phyloP scores from a whole-genome alignment of 2,113 vertebrate species.

The Peromyscus californicus region DNA sequence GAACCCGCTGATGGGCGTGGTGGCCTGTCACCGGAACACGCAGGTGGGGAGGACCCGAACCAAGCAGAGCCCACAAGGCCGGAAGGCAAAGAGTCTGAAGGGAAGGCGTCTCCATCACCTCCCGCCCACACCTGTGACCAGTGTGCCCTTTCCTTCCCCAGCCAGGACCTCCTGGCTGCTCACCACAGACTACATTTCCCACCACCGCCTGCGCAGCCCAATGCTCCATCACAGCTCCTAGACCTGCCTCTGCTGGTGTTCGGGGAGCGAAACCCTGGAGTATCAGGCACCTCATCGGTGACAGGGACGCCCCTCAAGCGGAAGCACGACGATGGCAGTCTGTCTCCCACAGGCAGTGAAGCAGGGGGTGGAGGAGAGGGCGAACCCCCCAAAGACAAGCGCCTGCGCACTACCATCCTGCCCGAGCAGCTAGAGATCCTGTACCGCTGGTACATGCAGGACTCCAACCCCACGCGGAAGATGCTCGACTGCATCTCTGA shows the following conservation, averaged over 20 bases:
- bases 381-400: slow-evolving; percentile 86
- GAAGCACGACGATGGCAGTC: slow-evolving; percentile 85
- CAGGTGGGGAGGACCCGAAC: slow-evolving; percentile 62
- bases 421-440: slow-evolving; percentile 95
- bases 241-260: slow-evolving; percentile 82
- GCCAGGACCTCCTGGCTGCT: slow-evolving; percentile 71
- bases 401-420: slow-evolving; percentile 94
- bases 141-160: slow-evolving; percentile 76
- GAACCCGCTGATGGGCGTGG: background rate
- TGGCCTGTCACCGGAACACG: slow-evolving; percentile 45
- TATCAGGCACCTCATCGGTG: background rate
- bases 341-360: slow-evolving; percentile 84
- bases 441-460: slow-evolving; percentile 95
- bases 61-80: slow-evolving; percentile 42
- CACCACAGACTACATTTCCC: slow-evolving; percentile 76
- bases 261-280: slow-evolving; percentile 73
- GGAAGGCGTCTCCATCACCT: slow-evolving; percentile 39
- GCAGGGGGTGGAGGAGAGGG: slow-evolving; percentile 76
- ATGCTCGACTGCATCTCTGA: slow-evolving; percentile 95
- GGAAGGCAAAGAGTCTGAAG: slow-evolving; percentile 66
- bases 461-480: slow-evolving; percentile 94
- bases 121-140: slow-evolving; percentile 76
- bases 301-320: slow-evolving; percentile 81
- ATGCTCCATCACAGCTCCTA: slow-evolving; percentile 32
- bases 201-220: slow-evolving; percentile 59